Percentiles rank a stretch among this genome's conserved stretches.
Conservation (phyloP, 1,140 invertebrate species). For the Drosophila ohnishii region DNA sequence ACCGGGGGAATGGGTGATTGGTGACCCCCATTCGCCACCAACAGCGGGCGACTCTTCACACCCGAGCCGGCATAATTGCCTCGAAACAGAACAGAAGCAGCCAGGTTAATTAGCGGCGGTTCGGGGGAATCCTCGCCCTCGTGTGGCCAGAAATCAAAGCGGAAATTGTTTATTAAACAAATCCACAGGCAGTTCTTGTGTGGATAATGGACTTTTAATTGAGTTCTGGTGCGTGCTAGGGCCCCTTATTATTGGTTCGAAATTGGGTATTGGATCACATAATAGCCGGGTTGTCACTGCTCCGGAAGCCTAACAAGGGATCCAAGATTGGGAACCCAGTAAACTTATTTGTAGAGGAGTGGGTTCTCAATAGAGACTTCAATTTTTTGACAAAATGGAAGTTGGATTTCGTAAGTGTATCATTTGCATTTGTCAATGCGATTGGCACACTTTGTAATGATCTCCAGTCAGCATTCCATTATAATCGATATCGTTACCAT, state of each 20-base stretch:
- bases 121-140: slow-evolving; percentile 25
- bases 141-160: slow-evolving; percentile 56
- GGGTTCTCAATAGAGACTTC: slow-evolving; percentile 19
- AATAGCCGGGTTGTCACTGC: slow-evolving; percentile 30
- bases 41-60: slow-evolving; percentile 64
- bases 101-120: slow-evolving; percentile 46
- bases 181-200: slow-evolving; percentile 53
- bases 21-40: slow-evolving; percentile 21
- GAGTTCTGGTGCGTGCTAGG: slow-evolving; percentile 56
- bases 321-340: background rate
- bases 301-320: slow-evolving; percentile 37
- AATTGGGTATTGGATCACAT: slow-evolving; percentile 42
- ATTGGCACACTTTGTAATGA: slow-evolving; percentile 20
- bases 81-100: slow-evolving; percentile 25
- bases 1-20: background rate
- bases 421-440: slow-evolving; percentile 28
- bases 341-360: background rate
- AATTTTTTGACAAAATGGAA: slow-evolving; percentile 2
- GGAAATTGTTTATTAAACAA: slow-evolving; percentile 79
- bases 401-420: slow-evolving; percentile 14
- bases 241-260: slow-evolving; percentile 21
- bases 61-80: slow-evolving; percentile 60
- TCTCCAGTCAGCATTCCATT: slow-evolving; percentile 36
- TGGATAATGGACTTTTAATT: slow-evolving; percentile 72
- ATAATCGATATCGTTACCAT: slow-evolving; percentile 28